Evolutionary conservation across 2,797 vertebrate species (phyloP).

Genomic region (Cossypha polioptera): DNA sequence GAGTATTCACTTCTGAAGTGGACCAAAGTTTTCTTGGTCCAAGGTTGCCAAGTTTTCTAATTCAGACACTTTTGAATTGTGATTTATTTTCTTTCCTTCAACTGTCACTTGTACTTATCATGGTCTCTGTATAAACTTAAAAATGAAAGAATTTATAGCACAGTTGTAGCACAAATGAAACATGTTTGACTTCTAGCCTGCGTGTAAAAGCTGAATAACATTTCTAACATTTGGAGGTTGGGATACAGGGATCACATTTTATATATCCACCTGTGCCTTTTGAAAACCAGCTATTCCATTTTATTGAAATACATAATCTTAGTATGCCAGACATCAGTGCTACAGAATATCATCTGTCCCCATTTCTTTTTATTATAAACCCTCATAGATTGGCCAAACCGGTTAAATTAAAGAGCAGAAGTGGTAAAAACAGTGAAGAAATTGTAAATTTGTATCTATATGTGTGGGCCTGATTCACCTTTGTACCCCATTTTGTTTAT

Average conservation of each 20-base stretch:
- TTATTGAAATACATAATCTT: conserved; percentile 23
- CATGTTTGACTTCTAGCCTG: conserved; percentile 41
- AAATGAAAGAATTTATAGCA: conserved; percentile 43
- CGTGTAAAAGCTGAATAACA: conserved; percentile 15
- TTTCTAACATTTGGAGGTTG: not conserved
- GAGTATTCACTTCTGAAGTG: not conserved
- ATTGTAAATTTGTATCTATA: not conserved
- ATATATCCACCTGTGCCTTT: conserved; percentile 40
- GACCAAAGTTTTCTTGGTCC: not conserved
- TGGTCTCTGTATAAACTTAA: not conserved
- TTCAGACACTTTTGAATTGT: not conserved
- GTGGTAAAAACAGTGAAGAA: not conserved
- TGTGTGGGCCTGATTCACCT: not conserved
- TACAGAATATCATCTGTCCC: conserved; percentile 40
- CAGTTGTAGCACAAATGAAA: not conserved
- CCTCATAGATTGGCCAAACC: conserved; percentile 1
- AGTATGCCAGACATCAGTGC: conserved; percentile 9
- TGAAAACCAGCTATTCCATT: conserved; percentile 18
- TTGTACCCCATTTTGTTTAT: not conserved
- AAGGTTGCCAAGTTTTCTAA: not conserved
- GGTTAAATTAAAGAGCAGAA: not conserved
- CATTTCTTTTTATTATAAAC: not conserved
- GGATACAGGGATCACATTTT: conserved; percentile 4
- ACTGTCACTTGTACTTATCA: not conserved
- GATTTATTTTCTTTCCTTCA: not conserved